These are phyloP conservation scores for Australoheros scitulus DNA, from an alignment of 2,113 vertebrate species.

Conservation along the genomic window DNA sequence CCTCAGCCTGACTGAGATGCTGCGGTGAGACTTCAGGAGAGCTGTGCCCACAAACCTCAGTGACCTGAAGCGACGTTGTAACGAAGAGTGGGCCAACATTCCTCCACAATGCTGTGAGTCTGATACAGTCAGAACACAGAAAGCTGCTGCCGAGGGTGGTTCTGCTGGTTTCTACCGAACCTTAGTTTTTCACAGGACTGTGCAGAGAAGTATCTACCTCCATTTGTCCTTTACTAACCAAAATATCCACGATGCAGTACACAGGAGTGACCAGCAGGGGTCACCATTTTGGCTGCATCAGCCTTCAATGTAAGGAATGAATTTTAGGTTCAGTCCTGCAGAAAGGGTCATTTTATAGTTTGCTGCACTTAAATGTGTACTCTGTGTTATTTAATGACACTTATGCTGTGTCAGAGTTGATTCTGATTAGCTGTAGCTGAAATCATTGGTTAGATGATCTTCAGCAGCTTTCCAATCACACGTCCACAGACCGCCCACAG, in stretches of 20 bases:
- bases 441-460: slow-evolving; percentile 33
- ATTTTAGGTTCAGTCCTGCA: neutral
- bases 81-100: too few species aligned
- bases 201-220: neutral
- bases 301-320: rapidly evolving
- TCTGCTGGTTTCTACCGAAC: too few species aligned
- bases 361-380: neutral
- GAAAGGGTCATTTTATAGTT: neutral
- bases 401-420: neutral
- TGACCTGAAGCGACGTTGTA: too few species aligned
- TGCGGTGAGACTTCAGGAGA: too few species aligned
- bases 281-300: neutral
- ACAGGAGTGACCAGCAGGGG: neutral
- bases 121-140: too few species aligned
- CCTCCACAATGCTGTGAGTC: too few species aligned
- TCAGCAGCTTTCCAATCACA: slow-evolving; percentile 79
- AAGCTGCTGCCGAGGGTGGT: too few species aligned
- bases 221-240: neutral
- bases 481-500: slow-evolving; percentile 81
- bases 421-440: too few species aligned
- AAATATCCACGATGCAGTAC: neutral
- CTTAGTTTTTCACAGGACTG: too few species aligned
- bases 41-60: too few species aligned
- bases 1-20: too few species aligned
- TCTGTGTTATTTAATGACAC: neutral